Conservation (phyloP, 2,888 invertebrate species). For the Gibbula magus region DNA sequence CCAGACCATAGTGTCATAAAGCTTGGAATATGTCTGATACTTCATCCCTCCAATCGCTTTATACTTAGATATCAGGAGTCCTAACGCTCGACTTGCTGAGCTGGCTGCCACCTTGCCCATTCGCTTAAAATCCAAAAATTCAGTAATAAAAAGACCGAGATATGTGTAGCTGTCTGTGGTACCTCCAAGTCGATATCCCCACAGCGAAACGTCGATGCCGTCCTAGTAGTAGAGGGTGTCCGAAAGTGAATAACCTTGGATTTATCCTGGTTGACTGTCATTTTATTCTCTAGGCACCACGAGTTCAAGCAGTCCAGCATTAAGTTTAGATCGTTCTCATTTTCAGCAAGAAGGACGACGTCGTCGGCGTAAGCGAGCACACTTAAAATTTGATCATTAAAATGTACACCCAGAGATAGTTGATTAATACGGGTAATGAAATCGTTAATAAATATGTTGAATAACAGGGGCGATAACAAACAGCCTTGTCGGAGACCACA, state of each 20-base stretch:
- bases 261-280: slow-evolving; percentile 38
- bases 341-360: slow-evolving; percentile 36
- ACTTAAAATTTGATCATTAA: slow-evolving; percentile 31
- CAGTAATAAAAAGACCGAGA: slow-evolving; percentile 23
- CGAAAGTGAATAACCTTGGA: slow-evolving; percentile 43
- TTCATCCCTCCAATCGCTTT: slow-evolving; percentile 27
- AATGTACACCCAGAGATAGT: slow-evolving; percentile 29
- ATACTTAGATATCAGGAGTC: slow-evolving; percentile 20
- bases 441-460: slow-evolving; percentile 39
- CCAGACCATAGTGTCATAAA: slow-evolving; percentile 22
- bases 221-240: neutral
- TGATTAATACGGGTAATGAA: slow-evolving; percentile 25
- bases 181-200: slow-evolving; percentile 23
- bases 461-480: slow-evolving; percentile 39
- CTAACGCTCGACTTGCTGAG: slow-evolving; percentile 12
- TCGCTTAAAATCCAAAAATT: slow-evolving; percentile 27
- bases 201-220: slow-evolving; percentile 31
- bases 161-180: slow-evolving; percentile 33
- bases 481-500: slow-evolving; percentile 38
- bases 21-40: slow-evolving; percentile 12
- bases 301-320: slow-evolving; percentile 30
- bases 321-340: slow-evolving; percentile 32
- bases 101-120: slow-evolving; percentile 22
- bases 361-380: slow-evolving; percentile 41
- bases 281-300: slow-evolving; percentile 37